Base-by-base conservation (phyloP, 1,140 invertebrate species). In the Rhyacophila brunnea region DNA sequence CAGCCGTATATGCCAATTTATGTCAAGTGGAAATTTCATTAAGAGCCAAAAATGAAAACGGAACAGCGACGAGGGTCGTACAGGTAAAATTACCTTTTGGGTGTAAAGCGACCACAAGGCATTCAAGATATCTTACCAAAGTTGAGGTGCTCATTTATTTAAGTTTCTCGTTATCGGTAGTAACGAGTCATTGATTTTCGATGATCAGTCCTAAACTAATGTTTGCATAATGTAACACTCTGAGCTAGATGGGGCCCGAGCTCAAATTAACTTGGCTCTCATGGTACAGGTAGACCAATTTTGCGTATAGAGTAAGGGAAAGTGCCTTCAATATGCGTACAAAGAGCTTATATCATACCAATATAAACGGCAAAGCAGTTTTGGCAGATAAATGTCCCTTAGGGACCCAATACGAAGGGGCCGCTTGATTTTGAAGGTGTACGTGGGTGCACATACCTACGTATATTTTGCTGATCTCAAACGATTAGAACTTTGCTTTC, bases 171-270 rank as follows among this genome's bases (percentile, higher is more conserved):
- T 45, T 17, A 19, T 2, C n/a, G 18, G 17, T 11, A 5, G 13
- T 17, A 17, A 19, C 14, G 43, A 45, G 13, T 45, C 43, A 45
- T 45, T 45, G 43, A 19, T 17, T 45, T 45, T 45, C 43, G 43
- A 45, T 45, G 18, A 45, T 45, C 43, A 45, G 18, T 19, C 43
- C 43, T 45, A 18, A 45, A 19, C 43, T 45, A 45, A 45, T 45
- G 43, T 45, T 45, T 45, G 43, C 2, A 17, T 45, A 45, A 45
- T 45, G 43, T 17, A 10, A 45, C 14, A 17, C 43, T 11, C 10
- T 15, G 4, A 20, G 18, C 17, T 15, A n/a, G 38, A 15, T 40
- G 4, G 38, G 15, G 38, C 38, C 11, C 15, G 15, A 40, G 15
- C 38, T 15, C 4, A 40, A 40, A 40, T 40, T 40, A 40, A 40